Conservation (phyloP, 2,113 vertebrate species). For the Candoia aspera region DNA sequence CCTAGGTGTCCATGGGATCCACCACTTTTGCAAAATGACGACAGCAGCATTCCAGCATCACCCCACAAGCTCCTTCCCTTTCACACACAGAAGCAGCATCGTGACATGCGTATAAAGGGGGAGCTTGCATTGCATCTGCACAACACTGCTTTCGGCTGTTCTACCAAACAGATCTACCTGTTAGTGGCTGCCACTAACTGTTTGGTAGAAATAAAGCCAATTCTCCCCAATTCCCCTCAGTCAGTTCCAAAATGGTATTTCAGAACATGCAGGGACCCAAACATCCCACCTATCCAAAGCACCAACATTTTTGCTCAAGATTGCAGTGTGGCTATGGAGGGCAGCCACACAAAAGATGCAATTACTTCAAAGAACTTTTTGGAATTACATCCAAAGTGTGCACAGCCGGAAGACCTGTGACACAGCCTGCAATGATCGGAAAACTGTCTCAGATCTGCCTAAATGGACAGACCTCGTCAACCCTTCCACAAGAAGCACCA, state of each 20-base stretch:
- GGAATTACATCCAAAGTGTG: neutral
- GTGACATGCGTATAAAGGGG: neutral
- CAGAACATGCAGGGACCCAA: neutral
- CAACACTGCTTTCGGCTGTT: neutral
- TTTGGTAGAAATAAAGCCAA: neutral
- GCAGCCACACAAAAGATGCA: neutral
- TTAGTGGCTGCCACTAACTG: neutral
- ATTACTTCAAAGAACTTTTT: neutral
- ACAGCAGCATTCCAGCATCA: neutral
- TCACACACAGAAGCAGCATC: neutral
- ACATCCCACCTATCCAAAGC: neutral
- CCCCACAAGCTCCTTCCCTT: neutral
- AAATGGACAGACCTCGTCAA: neutral
- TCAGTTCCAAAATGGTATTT: neutral
- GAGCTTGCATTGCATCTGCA: neutral
- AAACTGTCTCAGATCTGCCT: neutral
- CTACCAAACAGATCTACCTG: neutral
- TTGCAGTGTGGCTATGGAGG: neutral
- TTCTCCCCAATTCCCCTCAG: neutral
- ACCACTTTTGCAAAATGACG: neutral
- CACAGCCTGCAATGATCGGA: neutral
- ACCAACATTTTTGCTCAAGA: neutral
- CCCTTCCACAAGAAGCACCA: neutral
- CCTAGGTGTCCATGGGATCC: neutral
- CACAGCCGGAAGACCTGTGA: neutral